Evolutionary conservation across 2,113 vertebrate genomes (phyloP), one percentile per base, ranked within the genome.

Genomic region (Pollimyrus isidori): DNA sequence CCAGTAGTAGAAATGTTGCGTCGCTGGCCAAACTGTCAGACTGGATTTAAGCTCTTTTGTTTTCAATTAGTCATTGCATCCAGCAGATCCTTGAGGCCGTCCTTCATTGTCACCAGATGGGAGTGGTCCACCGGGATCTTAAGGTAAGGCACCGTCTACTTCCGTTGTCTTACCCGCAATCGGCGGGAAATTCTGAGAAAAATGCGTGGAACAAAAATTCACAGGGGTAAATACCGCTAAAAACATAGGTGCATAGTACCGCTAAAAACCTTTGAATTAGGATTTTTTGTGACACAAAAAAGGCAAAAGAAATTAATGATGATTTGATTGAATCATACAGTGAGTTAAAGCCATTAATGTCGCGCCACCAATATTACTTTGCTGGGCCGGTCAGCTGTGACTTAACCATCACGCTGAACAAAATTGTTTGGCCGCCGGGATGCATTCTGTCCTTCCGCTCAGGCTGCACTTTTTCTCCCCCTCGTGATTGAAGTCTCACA

Each of bases 21-120:
- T 80, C 35, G 42, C 73, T 80, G 73, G 73, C 42, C 73, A 80
- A 17, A 80, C 15, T 13, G 35, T 80, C 73, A 80, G 73, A 80
- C 35, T 80, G 39, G 73, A 39, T 80, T 42, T 87, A 35, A 50
- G 48, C 45, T 53, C 50, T 52, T 53, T 53, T 87, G 10, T 87
- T 56, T 48, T 53, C 85, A 53, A 52, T 87, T 91, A 95, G 94
- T 87, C 94, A 95, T 89, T 95, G 94, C 90, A 95, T 95, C 90
- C 94, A 95, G 92, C 94, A 95, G 92, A 95, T 95, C 58, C 19
- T 95, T 65, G 94, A 95, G 92, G 94, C 94, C 0, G 94, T 95
- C 88, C 93, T 95, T 1, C 94, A 95, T 85, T 95, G 94, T 92
- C 94, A 95, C 87, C 94, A 95, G 92, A 95, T 95, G 94, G 94